Evolutionary conservation across 2,113 vertebrate species (phyloP), one percentile per base, ranked within the genome.

Genomic region (Sula dactylatra): DNA sequence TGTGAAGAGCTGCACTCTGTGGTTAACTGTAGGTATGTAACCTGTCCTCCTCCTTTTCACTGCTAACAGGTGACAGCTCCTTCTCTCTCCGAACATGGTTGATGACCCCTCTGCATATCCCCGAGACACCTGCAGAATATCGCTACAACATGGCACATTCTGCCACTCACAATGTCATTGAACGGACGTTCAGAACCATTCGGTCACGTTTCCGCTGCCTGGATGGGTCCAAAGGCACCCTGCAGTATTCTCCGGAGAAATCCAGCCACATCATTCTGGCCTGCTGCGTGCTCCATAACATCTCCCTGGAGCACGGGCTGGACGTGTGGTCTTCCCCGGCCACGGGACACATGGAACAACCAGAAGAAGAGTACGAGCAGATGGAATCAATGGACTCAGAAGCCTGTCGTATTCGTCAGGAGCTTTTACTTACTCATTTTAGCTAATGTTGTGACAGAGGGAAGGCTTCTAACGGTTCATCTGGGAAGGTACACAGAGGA

Each of bases 211-310:
- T 99, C 95, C 98, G 99, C 72, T 99, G 99, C 97, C 98, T 99
- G 90, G 99, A 99, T 11, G 98, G 99, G 21, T 98, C 99, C 74
- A 99, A 99, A 94, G 99, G 99, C 81, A 99, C 99, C 11, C 94
- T 99, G 42, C 98, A 99, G 97, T 99, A 99, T 84, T 99, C 99
- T 22, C 99, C 99, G 5, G 99, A 99, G 93, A 99, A 99, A 96
- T 99, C 99, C 79, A 99, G 99, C 13, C 98, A 99, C 96, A 99
- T 99, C 74, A 98, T 99, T 86, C 96, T 99, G 94, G 99, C 99
- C 73, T 99, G 99, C 93, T 99, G 99, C 0, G 99, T 99, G 40
- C 99, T 99, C 47, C 99, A 99, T 94, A 99, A 99, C 81, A 99
- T 99, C 88, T 99, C 99, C 7, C 97, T 99, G 88, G 98, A 99